These are phyloP conservation scores for Istiophorus platypterus DNA, from an alignment of 2,113 vertebrate genomes.

Conservation along the genomic window DNA sequence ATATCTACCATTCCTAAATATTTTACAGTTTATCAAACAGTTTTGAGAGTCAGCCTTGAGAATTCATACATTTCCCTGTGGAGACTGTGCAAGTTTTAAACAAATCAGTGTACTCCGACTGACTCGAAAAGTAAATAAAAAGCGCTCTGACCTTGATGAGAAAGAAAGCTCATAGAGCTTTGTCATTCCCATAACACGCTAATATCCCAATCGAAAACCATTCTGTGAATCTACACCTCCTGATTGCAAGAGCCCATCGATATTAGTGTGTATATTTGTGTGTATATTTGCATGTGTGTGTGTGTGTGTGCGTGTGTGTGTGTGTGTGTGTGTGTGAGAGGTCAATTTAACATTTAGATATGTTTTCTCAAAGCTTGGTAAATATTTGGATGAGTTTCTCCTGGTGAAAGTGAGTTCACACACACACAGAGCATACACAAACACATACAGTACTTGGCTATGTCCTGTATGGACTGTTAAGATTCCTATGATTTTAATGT, in stretches of 20 bases:
- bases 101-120: conserved; percentile 37
- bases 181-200: not conserved
- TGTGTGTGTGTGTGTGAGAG: not conserved
- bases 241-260: not conserved
- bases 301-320: not conserved
- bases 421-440: no score
- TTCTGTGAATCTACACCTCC: not conserved
- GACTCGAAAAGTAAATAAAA: conserved; percentile 24
- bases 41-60: conserved; percentile 17
- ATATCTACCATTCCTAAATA: not conserved
- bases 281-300: not conserved
- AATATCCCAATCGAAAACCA: not conserved
- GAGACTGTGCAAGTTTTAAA: conserved; percentile 1
- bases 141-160: conserved; percentile 34
- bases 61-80: conserved; percentile 11
- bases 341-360: conserved; percentile 50
- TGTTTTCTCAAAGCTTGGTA: conserved; percentile 37
- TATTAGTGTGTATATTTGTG: not conserved
- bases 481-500: no score
- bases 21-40: not conserved
- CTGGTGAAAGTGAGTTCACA: not conserved
- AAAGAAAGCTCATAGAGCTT: not conserved
- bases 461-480: not conserved
- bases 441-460: not conserved
- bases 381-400: conserved; percentile 58